These are phyloP conservation scores for Dendrocincla fuliginosa DNA, from an alignment of 2,797 vertebrate genomes.

Conservation along the genomic window DNA sequence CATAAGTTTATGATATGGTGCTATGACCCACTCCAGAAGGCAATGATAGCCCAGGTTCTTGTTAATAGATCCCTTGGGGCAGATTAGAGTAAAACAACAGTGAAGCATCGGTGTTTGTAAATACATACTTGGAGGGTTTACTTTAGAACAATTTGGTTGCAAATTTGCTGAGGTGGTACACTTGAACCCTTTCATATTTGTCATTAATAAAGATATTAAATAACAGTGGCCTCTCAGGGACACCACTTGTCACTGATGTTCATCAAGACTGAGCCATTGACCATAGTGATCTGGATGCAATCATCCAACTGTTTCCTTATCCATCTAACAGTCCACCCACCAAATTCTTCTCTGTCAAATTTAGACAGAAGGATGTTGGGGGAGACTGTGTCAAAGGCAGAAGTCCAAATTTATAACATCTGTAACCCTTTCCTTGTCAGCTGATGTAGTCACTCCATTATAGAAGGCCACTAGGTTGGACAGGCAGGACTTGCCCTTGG, in stretches of 20 bases:
- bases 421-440: background rate
- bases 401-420: background rate
- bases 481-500: background rate
- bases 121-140: background rate
- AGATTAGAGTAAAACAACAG: background rate
- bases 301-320: background rate
- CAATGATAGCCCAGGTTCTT: background rate
- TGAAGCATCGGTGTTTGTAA: background rate
- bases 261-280: accelerated
- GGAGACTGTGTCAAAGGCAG: accelerated
- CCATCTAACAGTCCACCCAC: background rate
- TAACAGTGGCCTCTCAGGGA: background rate
- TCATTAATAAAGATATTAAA: background rate
- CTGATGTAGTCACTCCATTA: background rate
- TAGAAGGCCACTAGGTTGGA: background rate
- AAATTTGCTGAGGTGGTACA: background rate
- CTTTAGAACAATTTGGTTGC: background rate
- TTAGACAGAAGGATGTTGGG: too few species aligned
- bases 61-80: background rate
- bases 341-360: background rate
- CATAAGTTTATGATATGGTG: background rate
- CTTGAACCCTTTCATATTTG: background rate
- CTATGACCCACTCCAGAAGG: background rate
- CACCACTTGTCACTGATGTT: background rate
- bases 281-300: background rate